Base-by-base conservation (phyloP, 2,888 invertebrate genomes). In the Apamea sordens region DNA sequence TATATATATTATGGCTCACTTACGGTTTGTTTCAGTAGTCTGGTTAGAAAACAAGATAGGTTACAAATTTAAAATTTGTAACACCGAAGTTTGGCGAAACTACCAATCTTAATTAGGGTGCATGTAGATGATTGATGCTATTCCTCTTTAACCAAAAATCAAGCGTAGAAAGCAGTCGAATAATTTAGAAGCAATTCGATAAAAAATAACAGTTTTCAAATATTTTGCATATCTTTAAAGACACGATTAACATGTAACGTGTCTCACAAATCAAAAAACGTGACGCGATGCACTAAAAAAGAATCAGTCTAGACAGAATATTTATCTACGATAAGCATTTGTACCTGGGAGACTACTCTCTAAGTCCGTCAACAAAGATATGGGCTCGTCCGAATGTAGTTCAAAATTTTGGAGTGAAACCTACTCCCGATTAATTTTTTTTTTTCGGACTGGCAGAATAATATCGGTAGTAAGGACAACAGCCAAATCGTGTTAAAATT, bases 251-350 rank as follows among this genome's bases (percentile, higher is more conserved):
- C 6, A 2, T 28, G 8, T 32, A 32, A 32, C 32, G 32, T 79
- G 24, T 18, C 4, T n/a, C 28, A 21, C 50, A 41, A 82, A 36
- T 44, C 7, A 13, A 50, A 41, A 82, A 3, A 56, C 24, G 11
- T 56, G 56, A 63, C 36, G n/a, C 21, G 18, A 59, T 53, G 7
- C 11, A 61, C 18, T 24, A 11, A 53, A 24, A 28, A 44, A 41
- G 10, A 47, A 53, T 11, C 21, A 28, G 18, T 0, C n/a, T 24
- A n/a, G n/a, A 36, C 5, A 59, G 28, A 56, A 28, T 1, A 28
- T 77, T 56, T 41, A 56, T 36, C 47, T 18, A 79, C 44, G 47
- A 24, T 64, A 56, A 50, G 13, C 28, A 50, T 44, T 76, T 56
- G 24, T 65, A 44, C 13, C n/a, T 21, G 18, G 2, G 50, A 18